Base-by-base conservation (phyloP, 2,888 invertebrate species). In the Lycaena phlaeas region DNA sequence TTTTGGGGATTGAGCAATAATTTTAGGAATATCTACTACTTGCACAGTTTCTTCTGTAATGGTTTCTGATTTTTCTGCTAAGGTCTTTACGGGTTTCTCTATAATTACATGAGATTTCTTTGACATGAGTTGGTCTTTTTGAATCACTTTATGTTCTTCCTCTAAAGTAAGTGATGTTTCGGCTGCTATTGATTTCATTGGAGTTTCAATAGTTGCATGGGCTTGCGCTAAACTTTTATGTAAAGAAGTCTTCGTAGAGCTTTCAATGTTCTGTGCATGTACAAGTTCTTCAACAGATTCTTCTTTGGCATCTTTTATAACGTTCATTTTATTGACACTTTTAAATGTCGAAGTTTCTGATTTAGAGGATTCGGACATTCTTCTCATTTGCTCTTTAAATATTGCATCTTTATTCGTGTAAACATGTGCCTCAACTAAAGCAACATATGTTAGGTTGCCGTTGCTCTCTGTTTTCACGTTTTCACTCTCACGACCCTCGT, bases 381-480 rank as follows among this genome's bases (percentile, higher is more conserved):
- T 68, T 54, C 55, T 40, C 4, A 57, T 44, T 38, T 58, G 48
- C 41, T 68, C 68, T 50, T 73, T 67, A 31, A 77, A 64, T 36
- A 84, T 73, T 1, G 71, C 68, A 36, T 81, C 70, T 53, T 68
- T 67, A 28, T 82, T 81, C 2, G 82, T 79, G 14, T 74, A 82
- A 4, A 76, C 72, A 41, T 84, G 84, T 3, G 84, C 61, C 49
- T 84, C 77, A n/a, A 82, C 81, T 25, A 74, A 65, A 2, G 81
- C 82, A 28, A 77, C 47, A 30, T 82, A 84, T 37, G 61, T 77
- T 43, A 52, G 22, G n/a, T 40, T 44, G 14, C 41, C 46, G 17
- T 50, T 49, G 22, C 49, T 44, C 28, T 31, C 44, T 42, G 12
- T 7, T 2, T 12, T 34, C 9, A 18, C 7, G 3, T 22, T 11